Evolutionary conservation across 2,888 invertebrate species (phyloP), one percentile per base, ranked within the genome.

Genomic region (Leptodirus hochenwartii): DNA sequence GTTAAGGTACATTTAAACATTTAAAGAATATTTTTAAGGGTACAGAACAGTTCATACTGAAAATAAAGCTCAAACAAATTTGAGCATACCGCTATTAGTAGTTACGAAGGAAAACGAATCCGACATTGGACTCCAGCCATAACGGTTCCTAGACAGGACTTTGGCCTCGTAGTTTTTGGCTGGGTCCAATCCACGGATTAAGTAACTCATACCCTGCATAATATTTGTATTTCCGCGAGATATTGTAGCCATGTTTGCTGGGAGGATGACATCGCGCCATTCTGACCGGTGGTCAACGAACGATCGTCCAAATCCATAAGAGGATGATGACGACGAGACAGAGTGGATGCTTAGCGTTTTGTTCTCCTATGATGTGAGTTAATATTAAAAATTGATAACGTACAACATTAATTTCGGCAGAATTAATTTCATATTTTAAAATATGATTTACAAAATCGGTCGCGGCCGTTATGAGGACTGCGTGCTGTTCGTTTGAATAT

Each of bases 151-250:
- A 32, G 72, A 68, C 43, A 66, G 64, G 32, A 73, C 69, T 47
- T 64, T 65, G 31, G 71, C 72, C 46, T 74, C 72, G 45, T 73
- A 74, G 43, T 67, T 65, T 33, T 66, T 63, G 36, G 65, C 69
- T 9, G 69, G 63, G 45, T 72, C 69, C 41, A 74, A 56, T 29
- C 66, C 68, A 39, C 65, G 60, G 46, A 73, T 69, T 51, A 69
- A 59, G 50, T 71, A 72, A 42, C 66, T 67, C 65, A 70, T 70
- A 41, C 64, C 61, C 46, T 71, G 70, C 25, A 64, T 56, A n/a
- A n/a, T n/a, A n/a, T n/a, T n/a, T n/a, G n/a, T n/a, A n/a, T n/a
- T n/a, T 12, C 35, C 35, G 16, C 26, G 17, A 17, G 15, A 29
- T 24, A 31, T 34, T 22, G 12, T 22, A 15, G n/a, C 26, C 22